Evolutionary conservation across 2,113 vertebrate genomes (phyloP), one percentile per base, ranked within the genome.

Genomic region (Scolopax mira): DNA sequence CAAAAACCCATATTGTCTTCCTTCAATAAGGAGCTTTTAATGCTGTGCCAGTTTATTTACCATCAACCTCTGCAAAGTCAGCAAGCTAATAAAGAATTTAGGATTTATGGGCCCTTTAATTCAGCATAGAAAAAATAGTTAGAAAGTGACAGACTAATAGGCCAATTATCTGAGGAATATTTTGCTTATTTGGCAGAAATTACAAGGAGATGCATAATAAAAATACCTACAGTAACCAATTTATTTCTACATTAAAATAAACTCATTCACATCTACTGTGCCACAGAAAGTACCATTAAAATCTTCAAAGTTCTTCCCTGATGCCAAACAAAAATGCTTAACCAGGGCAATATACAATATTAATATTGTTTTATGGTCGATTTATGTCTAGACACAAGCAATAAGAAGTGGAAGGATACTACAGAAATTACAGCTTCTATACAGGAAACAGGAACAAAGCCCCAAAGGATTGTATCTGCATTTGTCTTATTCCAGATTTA

Each of bases 1-100:
- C 92, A 97, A 96, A 97, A 97, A 97, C 95, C 88, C 73, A 93
- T 95, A 97, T 95, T 96, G 95, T 94, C 92, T 97, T 94, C 93
- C 96, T 95, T 98, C 94, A 33, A 95, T 97, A 95, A 97, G 74
- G 75, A 97, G 67, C 81, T 97, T 97, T 97, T 97, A 95, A 86
- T 91, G 71, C 79, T 41, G 17, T 52, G 96, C 97, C 96, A 97
- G 85, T 90, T 95, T 96, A 91, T 97, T 97, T 96, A 94, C 94
- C 89, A 97, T 51, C 71, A 91, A 93, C 80, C 86, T 91, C 84
- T 96, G 97, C 97, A 90, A 95, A 77, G 91, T 97, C 97, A 98
- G 97, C 97, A 97, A 80, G 91, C 93, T 95, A 93, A 71, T 73
- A 81, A 90, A 75, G 81, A 97, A 92, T 90, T 96, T 89, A 93